A percentile compares a stretch with the other conserved stretches of the same genome.
Evolutionary conservation across 1,140 invertebrate genomes (phyloP).

Genomic region (Drosophila melanica): DNA sequence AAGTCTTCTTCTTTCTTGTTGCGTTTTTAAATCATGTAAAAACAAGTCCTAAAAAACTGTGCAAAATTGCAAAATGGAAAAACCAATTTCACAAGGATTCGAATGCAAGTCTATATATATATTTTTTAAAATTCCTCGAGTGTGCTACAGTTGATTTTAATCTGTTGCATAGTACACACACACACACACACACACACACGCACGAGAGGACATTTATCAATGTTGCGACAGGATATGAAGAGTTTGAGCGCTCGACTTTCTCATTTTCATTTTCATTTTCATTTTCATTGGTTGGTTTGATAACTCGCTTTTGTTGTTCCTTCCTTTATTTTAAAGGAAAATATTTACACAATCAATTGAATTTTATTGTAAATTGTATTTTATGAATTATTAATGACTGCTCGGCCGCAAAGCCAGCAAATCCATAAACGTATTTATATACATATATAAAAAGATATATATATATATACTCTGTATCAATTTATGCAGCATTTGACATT

Average conservation of each 20-base stretch:
- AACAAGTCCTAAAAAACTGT: not conserved
- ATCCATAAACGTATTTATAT: not conserved
- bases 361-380: constrained; percentile 76
- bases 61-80: constrained; percentile 3
- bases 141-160: constrained; percentile 27
- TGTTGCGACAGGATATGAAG: constrained; percentile 11
- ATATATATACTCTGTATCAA: constrained; percentile 16
- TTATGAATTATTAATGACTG: constrained; percentile 77
- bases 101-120: not conserved
- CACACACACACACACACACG: constrained; percentile 2
- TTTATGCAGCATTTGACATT: constrained; percentile 48
- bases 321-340: constrained; percentile 39
- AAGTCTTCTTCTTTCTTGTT: constrained; percentile 1
- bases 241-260: constrained; percentile 18
- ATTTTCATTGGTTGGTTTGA: constrained; percentile 9
- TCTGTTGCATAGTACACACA: constrained; percentile 16
- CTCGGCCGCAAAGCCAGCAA: not conserved
- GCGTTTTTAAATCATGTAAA: constrained; percentile 45
- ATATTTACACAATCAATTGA: constrained; percentile 80
- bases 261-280: constrained; percentile 20
- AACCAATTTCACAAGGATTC: constrained; percentile 38
- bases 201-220: constrained; percentile 37
- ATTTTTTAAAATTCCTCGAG: constrained; percentile 11
- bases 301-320: constrained; percentile 24
- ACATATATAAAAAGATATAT: constrained; percentile 13